Percentiles rank a stretch among this genome's conserved stretches.
phyloP scores from a whole-genome alignment of 2,888 invertebrate genomes.

The Drosophila tripunctata region DNA sequence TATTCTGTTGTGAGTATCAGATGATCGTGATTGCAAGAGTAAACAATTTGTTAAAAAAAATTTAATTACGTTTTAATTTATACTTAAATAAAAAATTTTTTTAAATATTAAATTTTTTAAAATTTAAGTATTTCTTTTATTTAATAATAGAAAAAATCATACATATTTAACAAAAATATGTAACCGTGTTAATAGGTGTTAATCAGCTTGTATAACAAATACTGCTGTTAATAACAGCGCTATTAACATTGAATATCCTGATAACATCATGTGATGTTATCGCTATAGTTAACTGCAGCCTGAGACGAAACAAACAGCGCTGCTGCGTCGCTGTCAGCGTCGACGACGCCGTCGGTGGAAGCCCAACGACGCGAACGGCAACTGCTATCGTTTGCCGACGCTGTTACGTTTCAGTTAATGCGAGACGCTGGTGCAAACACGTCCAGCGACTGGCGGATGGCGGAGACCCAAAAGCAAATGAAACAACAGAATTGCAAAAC shows the following conservation, averaged over 20 bases:
- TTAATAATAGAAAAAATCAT: no score
- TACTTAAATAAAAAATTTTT: no score
- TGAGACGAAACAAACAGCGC: slow-evolving; percentile 14
- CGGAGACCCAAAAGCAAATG: slow-evolving; percentile 1
- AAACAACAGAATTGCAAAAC: slow-evolving; percentile 8
- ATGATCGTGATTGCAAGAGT: no score
- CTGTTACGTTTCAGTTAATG: slow-evolving; percentile 45
- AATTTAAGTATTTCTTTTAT: no score
- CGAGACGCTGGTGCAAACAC: slow-evolving; percentile 50
- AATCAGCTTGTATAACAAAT: not conserved
- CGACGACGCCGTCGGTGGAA: not conserved
- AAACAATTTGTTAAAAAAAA: no score
- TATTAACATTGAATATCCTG: not conserved
- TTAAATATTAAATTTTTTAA: no score
- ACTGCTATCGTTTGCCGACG: slow-evolving; percentile 9
- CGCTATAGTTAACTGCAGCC: slow-evolving; percentile 9
- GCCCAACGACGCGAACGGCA: not conserved
- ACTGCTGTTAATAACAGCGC: not conserved
- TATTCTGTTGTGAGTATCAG: no score
- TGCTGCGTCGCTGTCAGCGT: slow-evolving; percentile 1
- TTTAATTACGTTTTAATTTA: no score
- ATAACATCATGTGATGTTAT: slow-evolving; percentile 7
- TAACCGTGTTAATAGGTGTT: no score
- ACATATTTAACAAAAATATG: no score
- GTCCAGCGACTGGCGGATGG: slow-evolving; percentile 11